Base-by-base conservation (phyloP, 92 coral and sea anemone genomes). In the Epizoanthus illoricatus region DNA sequence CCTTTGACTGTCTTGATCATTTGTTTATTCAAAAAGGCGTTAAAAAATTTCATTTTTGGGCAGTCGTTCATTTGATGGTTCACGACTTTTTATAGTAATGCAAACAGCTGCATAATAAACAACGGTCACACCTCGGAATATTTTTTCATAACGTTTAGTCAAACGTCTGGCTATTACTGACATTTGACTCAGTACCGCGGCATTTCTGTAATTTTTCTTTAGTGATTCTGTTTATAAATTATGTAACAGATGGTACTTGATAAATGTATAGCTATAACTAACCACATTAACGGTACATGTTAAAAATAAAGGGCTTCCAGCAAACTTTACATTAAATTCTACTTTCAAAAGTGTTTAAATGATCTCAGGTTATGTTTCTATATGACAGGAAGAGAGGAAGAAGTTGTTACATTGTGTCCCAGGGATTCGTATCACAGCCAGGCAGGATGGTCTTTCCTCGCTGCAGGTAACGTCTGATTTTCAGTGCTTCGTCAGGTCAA, bases 381-480 rank as follows among this genome's bases (percentile, higher is more conserved):
- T 10, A 59, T 21, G 36, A 21, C 28, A 95, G 98, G 98, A 6
- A 95, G 87, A 74, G 94, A 92, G 67, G 89, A 89, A 56, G 92
- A 95, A 63, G 86, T 70, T 56, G 45, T 84, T 12, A 86, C 80
- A 23, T 78, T 95, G 69, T 73, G 85, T 78, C 90, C 97, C 45
- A 85, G 98, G 40, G 91, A 91, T 57, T 94, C 94, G 56, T 93
- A 89, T 79, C 83, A 59, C 18, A 95, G 97, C 76, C 94, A 92
- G 47, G 78, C 60, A n/a, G 97, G 97, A 59, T 95, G 95, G 93
- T 85, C 93, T 9, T 91, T 95, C 75, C 81, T 95, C 52, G 94
- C 98, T 40, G 94, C 98, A 76, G 98, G 98, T 95, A 55, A 84
- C 13, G 15, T 40, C 23, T 23, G 11, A 66, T 7, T 23, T 57